Evolutionary conservation across 2,113 vertebrate genomes (phyloP).

Genomic region (Natator depressus): DNA sequence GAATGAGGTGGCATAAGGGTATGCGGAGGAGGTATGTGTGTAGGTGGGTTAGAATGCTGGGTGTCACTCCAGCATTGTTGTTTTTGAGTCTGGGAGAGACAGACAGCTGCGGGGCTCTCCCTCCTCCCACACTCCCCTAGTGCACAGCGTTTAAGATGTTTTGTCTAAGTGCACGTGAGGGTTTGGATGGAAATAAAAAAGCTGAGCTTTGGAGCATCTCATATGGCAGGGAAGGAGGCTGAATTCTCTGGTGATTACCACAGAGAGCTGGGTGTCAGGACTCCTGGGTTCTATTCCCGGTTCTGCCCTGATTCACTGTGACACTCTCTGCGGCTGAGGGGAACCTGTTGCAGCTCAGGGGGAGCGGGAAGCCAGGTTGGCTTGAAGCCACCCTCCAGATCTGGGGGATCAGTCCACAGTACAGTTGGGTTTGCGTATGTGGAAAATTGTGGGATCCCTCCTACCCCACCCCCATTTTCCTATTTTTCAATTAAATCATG

Average conservation of each 20-base stretch:
- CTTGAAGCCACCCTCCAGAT: not conserved
- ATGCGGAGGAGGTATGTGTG: slow-evolving; percentile 40
- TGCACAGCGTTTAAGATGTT: too few relatives aligned
- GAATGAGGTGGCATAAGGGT: slow-evolving; percentile 31
- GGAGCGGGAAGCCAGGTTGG: not conserved
- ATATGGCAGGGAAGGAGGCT: not conserved
- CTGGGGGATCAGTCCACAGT: not conserved
- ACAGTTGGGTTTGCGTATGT: not conserved
- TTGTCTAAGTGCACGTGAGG: not conserved
- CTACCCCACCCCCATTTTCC: not conserved
- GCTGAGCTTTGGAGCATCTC: slow-evolving; percentile 8
- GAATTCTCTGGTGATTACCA: not conserved
- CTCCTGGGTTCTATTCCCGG: not conserved
- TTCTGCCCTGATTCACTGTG: not conserved
- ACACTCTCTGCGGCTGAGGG: not conserved
- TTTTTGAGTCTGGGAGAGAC: slow-evolving; percentile 38
- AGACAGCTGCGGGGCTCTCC: slow-evolving; percentile 30
- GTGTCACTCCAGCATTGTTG: not conserved
- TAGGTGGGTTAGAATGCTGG: slow-evolving; percentile 68
- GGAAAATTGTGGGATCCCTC: not conserved
- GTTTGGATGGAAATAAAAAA: not conserved
- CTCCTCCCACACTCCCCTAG: not conserved
- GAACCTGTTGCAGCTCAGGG: not conserved
- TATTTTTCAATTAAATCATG: not conserved
- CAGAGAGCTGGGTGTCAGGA: not conserved